Evolutionary conservation across 2,113 vertebrate genomes (phyloP), one percentile per base, ranked within the genome.

Genomic region (cat (Felis catus)): DNA sequence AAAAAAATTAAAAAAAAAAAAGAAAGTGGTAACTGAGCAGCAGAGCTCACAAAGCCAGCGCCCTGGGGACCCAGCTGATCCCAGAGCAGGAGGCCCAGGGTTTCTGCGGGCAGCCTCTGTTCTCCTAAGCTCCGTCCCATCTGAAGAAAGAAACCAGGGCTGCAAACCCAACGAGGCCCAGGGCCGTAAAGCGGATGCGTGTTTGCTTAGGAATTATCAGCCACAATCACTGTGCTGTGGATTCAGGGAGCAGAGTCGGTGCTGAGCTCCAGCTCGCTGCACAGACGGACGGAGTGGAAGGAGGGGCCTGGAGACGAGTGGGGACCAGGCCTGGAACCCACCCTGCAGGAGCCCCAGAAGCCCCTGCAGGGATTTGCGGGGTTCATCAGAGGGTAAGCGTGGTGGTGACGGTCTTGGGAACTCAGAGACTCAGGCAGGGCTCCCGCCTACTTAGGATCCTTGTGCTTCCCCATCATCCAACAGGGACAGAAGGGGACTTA

Each of bases 271-370:
- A 3, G 3, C 12, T 8, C 1, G 12, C 33, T 19, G 33, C 29
- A 15, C 1, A 18, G 9, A 82, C 70, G 48, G 76, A 53, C 13
- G 5, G 36, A 53, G 76, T 9, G 1, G 19, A 33, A 31, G 65
- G 2, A 55, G 25, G 4, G n/a, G 78, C 29, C 5, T 0, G 0
- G 10, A 76, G 41, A 36, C 4, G 0, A 0, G 4, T 2, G n/a
- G 61, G 78, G 29, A 23, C 68, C 68, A 13, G 74, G 74, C 25
- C 23, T 41, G 2, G 65, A 18, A 29, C 7, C 13, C 73, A 25
- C 25, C 66, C 27, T 39, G 5, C 66, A 0, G 0, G 29, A 65
- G 71, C 61, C 89, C 0, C 19, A 11, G 51, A 39, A 18, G 36
- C 66, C 25, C 83, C 83, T 31, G 4, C n/a, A 7, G 79, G 41